Evolutionary conservation across 1,140 invertebrate genomes (phyloP), one percentile per base, ranked within the genome.

Genomic region (Procambarus virginalis): DNA sequence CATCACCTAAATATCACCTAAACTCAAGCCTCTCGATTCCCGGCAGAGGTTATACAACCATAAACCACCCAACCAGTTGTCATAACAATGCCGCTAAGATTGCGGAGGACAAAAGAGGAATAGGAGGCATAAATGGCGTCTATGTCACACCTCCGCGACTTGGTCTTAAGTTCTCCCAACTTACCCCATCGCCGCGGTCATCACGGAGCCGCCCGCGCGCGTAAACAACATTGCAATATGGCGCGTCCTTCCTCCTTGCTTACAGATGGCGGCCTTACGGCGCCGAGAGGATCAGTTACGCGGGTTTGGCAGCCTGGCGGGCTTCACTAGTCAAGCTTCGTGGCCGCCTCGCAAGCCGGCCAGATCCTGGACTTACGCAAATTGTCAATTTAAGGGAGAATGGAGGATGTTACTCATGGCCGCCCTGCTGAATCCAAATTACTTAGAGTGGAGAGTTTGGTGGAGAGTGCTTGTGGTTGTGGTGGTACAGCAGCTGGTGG

Each of bases 301-400:
- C 76, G 1, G 22, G 20, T 8, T 45, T 46, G 75, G 12, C 75
- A 77, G 48, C 55, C 22, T 14, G 12, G 60, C 17, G 60, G 60
- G 60, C 84, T 60, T 77, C 85, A 64, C 60, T 51, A 80, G 55
- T 79, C 84, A 60, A 45, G 84, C 51, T 79, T 79, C 76, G 34
- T 60, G 17, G n/a, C 75, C 76, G 34, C 75, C 51, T 34, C 14
- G 76, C 58, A 86, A 86, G 84, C 84, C 60, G 17, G n/a, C 84
- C 51, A n/a, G 84, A 86, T 86, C 84, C 75, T 34, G 17, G 84
- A 78, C 84, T 86, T 86, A 86, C 73, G 84, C 84, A 86, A 79
- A 86, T 86, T 86, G 84, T 78, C 84, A 86, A 86, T 86, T 86
- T 86, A 86, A 77, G 84, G 84, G 68, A 73, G 64, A 84, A 84